Evolutionary conservation across 2,113 vertebrate species (phyloP), one percentile per base, ranked within the genome.

Genomic region (Desmodus rotundus): DNA sequence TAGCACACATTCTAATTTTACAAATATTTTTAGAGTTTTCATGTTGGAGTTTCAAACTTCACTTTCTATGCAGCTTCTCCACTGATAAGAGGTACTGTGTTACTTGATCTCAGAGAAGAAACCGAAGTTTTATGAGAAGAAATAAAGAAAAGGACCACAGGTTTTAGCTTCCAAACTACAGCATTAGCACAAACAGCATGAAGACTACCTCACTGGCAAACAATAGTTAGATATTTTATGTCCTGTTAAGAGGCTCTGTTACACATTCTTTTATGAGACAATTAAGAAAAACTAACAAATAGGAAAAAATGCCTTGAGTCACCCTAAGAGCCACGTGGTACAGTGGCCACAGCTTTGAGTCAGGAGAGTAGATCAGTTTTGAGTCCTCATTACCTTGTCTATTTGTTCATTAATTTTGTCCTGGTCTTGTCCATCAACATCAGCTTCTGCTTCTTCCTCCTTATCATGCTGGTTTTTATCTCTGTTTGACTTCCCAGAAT

Each of bases 321-420:
- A 10, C 16, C 76, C 33, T 2, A 41, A 45, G 28, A 86, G n/a
- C 65, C 52, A 12, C 9, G 58, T 4, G 6, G n/a, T 63, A 22
- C 28, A 68, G 31, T 4, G 28, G 63, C n/a, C 43, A 13, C 54
- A 36, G 50, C 26, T 85, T 70, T 8, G n/a, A 88, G 33, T 67
- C 33, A 82, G 50, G 56, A 72, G 41, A 83, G 24, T 2, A 0
- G 28, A 50, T 31, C 6, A 14, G 15, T 73, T 67, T 31, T 7
- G 86, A 92, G 87, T 61, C 1, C 45, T 73, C 93, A 91, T 98
- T 96, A 99, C 99, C 99, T 99, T 99, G 97, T 99, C 99, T 73
- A 98, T 98, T 97, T 99, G 99, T 94, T 99, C 99, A 72, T 99
- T 98, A 96, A 99, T 99, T 98, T 99, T 98, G 47, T 99, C 99